Evolutionary conservation across 2,113 vertebrate species (phyloP).

Genomic region (Cebus imitator): DNA sequence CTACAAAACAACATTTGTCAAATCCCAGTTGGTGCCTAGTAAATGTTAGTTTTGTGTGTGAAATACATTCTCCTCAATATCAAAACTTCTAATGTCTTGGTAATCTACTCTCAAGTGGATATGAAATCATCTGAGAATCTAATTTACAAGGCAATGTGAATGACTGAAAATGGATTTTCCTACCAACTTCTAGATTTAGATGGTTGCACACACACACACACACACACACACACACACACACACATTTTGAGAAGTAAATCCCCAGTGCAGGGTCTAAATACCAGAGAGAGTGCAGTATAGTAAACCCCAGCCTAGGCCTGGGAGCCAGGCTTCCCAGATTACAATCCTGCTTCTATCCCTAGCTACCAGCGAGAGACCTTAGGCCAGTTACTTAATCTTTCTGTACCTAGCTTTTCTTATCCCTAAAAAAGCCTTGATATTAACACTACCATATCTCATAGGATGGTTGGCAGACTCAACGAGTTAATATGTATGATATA

Average conservation of each 20-base stretch:
- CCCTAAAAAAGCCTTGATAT: neutral
- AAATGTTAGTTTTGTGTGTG: neutral
- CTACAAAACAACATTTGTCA: neutral
- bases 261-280: neutral
- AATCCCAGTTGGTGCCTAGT: neutral
- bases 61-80: neutral
- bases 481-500: neutral
- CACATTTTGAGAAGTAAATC: neutral
- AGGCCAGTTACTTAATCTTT: neutral
- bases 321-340: neutral
- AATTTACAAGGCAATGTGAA: neutral
- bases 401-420: neutral
- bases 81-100: neutral
- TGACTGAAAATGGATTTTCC: slow-evolving; percentile 6
- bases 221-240: neutral
- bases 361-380: neutral
- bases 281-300: neutral
- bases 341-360: neutral
- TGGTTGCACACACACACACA: neutral
- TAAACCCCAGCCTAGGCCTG: neutral
- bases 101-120: neutral
- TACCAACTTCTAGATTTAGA: neutral
- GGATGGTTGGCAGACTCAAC: neutral
- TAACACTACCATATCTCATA: neutral
- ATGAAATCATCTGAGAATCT: slow-evolving; percentile 29